Percentiles rank a stretch among this genome's conserved stretches.
These are phyloP conservation scores for Ornithoptera alexandrae DNA, from an alignment of 2,888 invertebrate genomes.

Conservation along the genomic window DNA sequence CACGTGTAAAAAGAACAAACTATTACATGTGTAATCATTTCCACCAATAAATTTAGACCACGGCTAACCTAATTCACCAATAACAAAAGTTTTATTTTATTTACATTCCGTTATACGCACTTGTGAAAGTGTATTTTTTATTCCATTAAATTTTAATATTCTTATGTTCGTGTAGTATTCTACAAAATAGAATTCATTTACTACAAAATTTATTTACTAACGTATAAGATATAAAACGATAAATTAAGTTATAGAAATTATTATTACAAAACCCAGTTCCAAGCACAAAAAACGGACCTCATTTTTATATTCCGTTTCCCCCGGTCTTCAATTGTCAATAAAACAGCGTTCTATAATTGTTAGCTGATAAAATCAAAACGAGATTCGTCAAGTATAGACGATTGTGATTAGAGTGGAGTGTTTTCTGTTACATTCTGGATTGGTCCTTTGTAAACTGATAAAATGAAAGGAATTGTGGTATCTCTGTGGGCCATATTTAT, in stretches of 20 bases:
- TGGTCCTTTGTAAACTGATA: neutral
- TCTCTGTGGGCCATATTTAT: conserved; percentile 46
- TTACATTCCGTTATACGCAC: neutral
- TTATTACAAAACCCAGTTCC: neutral
- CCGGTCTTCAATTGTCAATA: conserved; percentile 16
- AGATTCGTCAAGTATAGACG: conserved; percentile 22
- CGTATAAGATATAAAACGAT: neutral
- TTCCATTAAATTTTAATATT: neutral
- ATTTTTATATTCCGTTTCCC: neutral
- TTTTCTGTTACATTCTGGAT: conserved; percentile 9
- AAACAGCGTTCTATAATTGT: conserved; percentile 11
- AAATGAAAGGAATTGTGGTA: conserved; percentile 49
- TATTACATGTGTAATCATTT: conserved; percentile 7
- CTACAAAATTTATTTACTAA: neutral
- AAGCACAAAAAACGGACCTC: conserved; percentile 9
- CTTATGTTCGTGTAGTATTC: neutral
- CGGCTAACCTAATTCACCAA: conserved; percentile 16
- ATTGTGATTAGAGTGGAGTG: conserved; percentile 3
- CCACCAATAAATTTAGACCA: conserved; percentile 29
- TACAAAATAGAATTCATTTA: neutral
- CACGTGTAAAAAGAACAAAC: conserved; percentile 18
- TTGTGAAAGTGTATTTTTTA: neutral
- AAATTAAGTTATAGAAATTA: neutral
- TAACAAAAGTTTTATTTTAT: neutral
- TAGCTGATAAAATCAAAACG: conserved; percentile 28